Conservation (phyloP, 1,140 invertebrate genomes). For the Linepithema humile region DNA sequence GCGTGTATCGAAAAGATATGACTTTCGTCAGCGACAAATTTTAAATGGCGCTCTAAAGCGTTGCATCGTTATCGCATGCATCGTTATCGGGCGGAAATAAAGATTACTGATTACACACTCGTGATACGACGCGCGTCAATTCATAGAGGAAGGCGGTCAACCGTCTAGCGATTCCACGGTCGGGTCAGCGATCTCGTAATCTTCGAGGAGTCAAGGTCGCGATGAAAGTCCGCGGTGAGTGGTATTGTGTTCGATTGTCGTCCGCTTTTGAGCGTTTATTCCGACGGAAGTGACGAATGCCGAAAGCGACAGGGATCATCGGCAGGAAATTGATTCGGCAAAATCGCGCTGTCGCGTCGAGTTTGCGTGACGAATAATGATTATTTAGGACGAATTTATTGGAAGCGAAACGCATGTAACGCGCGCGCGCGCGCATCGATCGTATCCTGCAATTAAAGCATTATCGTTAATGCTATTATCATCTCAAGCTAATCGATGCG, state of each 20-base stretch:
- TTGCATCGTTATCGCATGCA: not conserved
- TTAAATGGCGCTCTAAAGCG: not conserved
- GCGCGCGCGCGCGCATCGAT: not conserved
- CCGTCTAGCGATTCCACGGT: slow-evolving; percentile 7
- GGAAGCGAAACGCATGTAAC: too few species aligned
- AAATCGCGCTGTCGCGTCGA: not conserved
- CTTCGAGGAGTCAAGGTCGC: slow-evolving; percentile 29
- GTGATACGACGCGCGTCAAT: not conserved
- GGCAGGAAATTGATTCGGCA: slow-evolving; percentile 37
- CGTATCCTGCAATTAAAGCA: not conserved
- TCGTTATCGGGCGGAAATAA: too few species aligned
- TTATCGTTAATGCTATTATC: slow-evolving; percentile 1
- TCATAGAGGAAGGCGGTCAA: not conserved
- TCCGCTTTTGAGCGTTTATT: not conserved
- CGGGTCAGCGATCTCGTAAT: slow-evolving; percentile 29
- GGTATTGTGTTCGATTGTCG: not conserved
- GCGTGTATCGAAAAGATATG: not conserved
- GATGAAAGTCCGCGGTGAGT: not conserved
- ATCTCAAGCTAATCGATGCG: not conserved
- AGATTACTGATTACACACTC: not conserved
- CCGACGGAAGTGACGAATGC: not conserved
- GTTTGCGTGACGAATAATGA: not conserved
- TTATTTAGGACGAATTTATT: not conserved
- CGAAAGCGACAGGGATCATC: slow-evolving; percentile 10
- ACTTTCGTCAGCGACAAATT: not conserved